Percentiles rank a stretch among this genome's conserved stretches.
Conservation (phyloP, 2,797 vertebrate species). For the Oreochromis grahami region DNA sequence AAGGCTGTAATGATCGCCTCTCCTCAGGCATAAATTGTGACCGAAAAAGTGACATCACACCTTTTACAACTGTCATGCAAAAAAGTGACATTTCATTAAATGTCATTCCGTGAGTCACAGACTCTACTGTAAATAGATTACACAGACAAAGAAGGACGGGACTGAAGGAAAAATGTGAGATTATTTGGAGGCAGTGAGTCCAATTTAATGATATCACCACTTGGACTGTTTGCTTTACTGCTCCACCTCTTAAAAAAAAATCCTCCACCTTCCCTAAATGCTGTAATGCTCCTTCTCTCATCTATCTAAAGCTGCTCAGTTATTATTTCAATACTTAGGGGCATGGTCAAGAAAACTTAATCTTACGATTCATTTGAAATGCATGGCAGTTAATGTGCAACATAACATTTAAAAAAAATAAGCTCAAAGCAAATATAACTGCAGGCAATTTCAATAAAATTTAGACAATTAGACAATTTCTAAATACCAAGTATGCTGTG, state of each 20-base stretch:
- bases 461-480: not conserved
- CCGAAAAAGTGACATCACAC: slow-evolving; percentile 23
- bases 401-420: too few species aligned
- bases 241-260: not conserved
- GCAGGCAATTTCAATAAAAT: not conserved
- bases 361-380: not conserved
- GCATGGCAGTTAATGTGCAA: not conserved
- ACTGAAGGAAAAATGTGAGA: not conserved
- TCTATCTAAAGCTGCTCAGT: not conserved
- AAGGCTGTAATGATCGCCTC: not conserved
- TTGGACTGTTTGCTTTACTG: not conserved
- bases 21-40: slow-evolving; percentile 3
- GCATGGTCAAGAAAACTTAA: not conserved
- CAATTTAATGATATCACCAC: slow-evolving; percentile 20
- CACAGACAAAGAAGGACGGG: not conserved
- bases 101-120: slow-evolving; percentile 5
- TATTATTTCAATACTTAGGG: not conserved
- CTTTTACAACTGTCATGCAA: slow-evolving; percentile 10
- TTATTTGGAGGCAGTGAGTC: not conserved
- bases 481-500: not conserved
- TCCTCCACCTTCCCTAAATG: not conserved
- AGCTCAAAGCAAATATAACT: not conserved
- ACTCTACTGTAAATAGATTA: not conserved
- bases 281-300: not conserved
- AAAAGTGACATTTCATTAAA: slow-evolving; percentile 31